Percentiles rank a stretch among this genome's conserved stretches.
These are phyloP conservation scores for Euglossa dilemma DNA, from an alignment of 1,140 invertebrate species.

Conservation along the genomic window DNA sequence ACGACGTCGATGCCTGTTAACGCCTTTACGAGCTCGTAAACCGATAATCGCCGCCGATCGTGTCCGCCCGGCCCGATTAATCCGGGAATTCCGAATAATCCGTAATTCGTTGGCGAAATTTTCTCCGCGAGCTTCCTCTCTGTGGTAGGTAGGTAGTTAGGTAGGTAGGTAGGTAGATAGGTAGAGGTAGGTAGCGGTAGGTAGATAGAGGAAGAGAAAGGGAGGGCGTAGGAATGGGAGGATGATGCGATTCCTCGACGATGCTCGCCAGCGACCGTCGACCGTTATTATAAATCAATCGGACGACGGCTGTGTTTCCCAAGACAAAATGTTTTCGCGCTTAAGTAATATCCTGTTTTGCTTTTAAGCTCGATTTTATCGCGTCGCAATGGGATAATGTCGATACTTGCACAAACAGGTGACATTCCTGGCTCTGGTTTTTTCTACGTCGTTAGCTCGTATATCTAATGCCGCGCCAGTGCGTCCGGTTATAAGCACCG, in stretches of 20 bases:
- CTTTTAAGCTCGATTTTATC: conserved; percentile 56
- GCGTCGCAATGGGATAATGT: conserved; percentile 50
- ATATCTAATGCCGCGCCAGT: conserved; percentile 58
- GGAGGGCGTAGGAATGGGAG: too few relatives aligned
- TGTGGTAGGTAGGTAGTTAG: too few relatives aligned
- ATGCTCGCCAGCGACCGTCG: neutral
- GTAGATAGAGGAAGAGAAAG: too few relatives aligned
- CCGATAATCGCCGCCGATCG: conserved; percentile 23
- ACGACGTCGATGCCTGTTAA: neutral
- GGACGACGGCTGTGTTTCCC: conserved; percentile 52
- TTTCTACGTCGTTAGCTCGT: conserved; percentile 50
- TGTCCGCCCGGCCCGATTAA: conserved; percentile 20
- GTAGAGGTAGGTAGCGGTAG: too few relatives aligned
- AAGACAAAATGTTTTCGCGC: conserved; percentile 62
- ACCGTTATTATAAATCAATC: conserved; percentile 45
- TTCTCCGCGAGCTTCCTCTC: neutral
- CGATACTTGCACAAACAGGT: conserved; percentile 68
- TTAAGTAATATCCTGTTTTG: conserved; percentile 66
- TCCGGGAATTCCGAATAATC: neutral
- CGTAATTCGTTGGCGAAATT: neutral
- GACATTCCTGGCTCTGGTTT: conserved; percentile 63
- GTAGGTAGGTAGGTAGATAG: too few relatives aligned
- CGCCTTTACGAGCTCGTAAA: conserved; percentile 29
- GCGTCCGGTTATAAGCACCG: conserved; percentile 60
- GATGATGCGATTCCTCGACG: too few relatives aligned